A percentile compares a stretch with the other conserved stretches of the same genome.
Evolutionary conservation across 2,888 invertebrate species (phyloP).

Genomic region (Ommatoiulus sabulosus): DNA sequence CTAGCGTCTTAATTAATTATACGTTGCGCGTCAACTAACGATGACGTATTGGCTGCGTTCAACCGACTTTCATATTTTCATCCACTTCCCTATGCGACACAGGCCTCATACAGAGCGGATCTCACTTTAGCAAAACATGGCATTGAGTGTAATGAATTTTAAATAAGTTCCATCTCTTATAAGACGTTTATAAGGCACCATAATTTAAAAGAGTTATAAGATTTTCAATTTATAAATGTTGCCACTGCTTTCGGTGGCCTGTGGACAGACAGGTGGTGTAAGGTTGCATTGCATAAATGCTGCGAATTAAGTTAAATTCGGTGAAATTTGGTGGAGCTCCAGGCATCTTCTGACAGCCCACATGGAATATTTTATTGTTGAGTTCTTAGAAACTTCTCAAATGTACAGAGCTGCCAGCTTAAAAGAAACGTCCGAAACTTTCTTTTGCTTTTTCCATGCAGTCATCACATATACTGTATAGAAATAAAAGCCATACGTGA

Average conservation of each 20-base stretch:
- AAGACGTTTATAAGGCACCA: conserved; percentile 1
- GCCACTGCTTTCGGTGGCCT: background rate
- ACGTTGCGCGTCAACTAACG: conserved; percentile 8
- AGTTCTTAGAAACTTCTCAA: too few relatives aligned
- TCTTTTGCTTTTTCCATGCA: too few relatives aligned
- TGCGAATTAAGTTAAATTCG: too few relatives aligned
- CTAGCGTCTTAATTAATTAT: conserved; percentile 34
- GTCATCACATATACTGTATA: too few relatives aligned
- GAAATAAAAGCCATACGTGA: too few relatives aligned
- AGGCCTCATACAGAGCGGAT: background rate
- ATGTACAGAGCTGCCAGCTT: too few relatives aligned
- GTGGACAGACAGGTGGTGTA: background rate
- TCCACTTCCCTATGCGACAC: background rate
- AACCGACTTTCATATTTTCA: conserved; percentile 19
- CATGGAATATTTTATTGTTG: too few relatives aligned
- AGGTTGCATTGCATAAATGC: too few relatives aligned
- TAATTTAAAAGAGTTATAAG: background rate
- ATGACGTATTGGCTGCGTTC: conserved; percentile 9
- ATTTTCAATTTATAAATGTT: background rate
- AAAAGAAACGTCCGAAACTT: too few relatives aligned
- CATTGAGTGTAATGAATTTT: conserved; percentile 35
- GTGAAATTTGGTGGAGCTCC: too few relatives aligned
- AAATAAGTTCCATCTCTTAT: background rate
- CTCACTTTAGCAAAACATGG: background rate
- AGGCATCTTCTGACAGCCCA: too few relatives aligned